Conservation (phyloP, 2,888 invertebrate genomes). For the Cheilosia scutellata region DNA sequence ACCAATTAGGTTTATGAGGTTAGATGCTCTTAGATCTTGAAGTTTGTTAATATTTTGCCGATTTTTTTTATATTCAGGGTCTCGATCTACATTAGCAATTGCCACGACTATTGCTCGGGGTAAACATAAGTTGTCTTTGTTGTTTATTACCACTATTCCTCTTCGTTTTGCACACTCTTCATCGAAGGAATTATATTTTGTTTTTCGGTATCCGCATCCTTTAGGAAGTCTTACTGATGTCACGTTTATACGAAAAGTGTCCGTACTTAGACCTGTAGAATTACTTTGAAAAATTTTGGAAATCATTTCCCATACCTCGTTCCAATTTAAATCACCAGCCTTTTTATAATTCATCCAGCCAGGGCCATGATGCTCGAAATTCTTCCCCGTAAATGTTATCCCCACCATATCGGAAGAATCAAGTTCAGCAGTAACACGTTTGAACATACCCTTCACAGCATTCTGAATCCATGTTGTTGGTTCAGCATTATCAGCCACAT, state of each 20-base stretch:
- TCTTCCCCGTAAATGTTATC: no score
- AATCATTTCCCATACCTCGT: conserved; percentile 1
- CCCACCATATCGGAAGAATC: no score
- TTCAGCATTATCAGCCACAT: no score
- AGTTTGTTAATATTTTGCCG: neutral
- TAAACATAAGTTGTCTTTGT: conserved; percentile 1
- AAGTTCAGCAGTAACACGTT: no score
- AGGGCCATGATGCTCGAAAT: no score
- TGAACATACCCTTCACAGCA: no score
- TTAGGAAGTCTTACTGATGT: neutral
- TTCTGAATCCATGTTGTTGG: no score
- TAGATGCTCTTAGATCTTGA: neutral
- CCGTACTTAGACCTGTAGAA: conserved; percentile 5
- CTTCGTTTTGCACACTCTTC: neutral
- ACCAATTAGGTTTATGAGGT: neutral
- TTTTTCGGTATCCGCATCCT: neutral
- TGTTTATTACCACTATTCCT: neutral
- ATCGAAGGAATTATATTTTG: neutral
- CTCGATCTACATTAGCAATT: neutral
- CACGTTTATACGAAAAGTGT: neutral
- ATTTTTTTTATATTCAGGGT: neutral
- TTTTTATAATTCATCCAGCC: neutral
- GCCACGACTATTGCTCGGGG: neutral
- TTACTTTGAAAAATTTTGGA: conserved; percentile 22
- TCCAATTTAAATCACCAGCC: neutral